Evolutionary conservation across 2,797 vertebrate genomes (phyloP), one percentile per base, ranked within the genome.

Genomic region (Pelobates cultripes): DNA sequence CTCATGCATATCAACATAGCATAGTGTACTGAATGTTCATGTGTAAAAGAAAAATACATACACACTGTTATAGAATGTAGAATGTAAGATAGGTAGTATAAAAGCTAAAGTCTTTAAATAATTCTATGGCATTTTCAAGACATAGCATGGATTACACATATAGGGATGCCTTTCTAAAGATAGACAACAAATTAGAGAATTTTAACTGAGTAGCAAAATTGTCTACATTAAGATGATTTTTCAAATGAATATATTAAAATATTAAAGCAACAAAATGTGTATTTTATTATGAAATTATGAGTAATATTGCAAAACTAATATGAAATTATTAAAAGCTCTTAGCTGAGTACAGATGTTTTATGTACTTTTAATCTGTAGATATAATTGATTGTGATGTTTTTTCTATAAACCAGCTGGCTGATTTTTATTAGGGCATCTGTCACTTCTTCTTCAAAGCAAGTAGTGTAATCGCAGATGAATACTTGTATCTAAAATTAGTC

Each of bases 351-450:
- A 90, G 86, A 78, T 91, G 84, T 61, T 91, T 90, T 86, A 85
- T 88, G 57, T 84, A 85, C 73, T 89, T 90, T 88, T 88, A 90
- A 89, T 88, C 77, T 86, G 82, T 86, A 88, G 55, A 51, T 60
- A 85, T 87, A 89, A 89, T 67, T 89, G 84, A 86, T 88, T 70
- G 80, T 86, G 75, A 14, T 78, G 87, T 47, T 84, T 80, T 86
- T 40, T 85, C 75, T 89, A 77, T 87, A 88, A 88, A 84, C 76
- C 90, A 91, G 83, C 84, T 91, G 89, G 83, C 86, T 77, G 84
- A 86, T 85, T 81, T 85, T 91, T 89, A 89, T 89, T 87, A 90
- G 87, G 78, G 45, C 86, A 92, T 92, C 84, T 92, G 86, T 84
- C 82, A 86, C 12, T 81, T 86, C 71, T 81, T 86, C 71, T 45